These are phyloP conservation scores for Scaptodrosophila lebanonensis DNA, from an alignment of 1,140 invertebrate species.

Conservation along the genomic window DNA sequence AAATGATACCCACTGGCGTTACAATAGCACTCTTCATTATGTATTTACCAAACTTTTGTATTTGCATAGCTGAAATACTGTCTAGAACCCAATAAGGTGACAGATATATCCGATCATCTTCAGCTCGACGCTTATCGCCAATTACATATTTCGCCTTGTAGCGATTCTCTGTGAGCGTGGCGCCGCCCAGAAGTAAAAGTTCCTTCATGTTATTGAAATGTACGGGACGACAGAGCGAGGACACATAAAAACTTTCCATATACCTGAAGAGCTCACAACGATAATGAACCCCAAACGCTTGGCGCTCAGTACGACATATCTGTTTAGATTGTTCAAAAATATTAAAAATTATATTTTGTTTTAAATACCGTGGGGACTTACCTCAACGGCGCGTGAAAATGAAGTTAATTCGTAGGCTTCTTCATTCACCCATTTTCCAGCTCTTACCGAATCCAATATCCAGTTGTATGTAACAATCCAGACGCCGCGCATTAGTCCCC, in stretches of 20 bases:
- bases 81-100: conserved; percentile 79
- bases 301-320: conserved; percentile 78
- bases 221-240: conserved; percentile 54
- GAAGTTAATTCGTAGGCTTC: conserved; percentile 78
- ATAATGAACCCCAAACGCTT: conserved; percentile 78
- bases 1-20: conserved; percentile 42
- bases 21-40: conserved; percentile 60
- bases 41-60: conserved; percentile 57
- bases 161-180: conserved; percentile 66
- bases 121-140: conserved; percentile 64
- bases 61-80: conserved; percentile 63
- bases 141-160: conserved; percentile 78
- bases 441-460: conserved; percentile 77
- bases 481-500: conserved; percentile 79
- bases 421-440: conserved; percentile 78
- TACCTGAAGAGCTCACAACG: conserved; percentile 78
- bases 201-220: conserved; percentile 77
- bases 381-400: conserved; percentile 79
- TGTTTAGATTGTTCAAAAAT: conserved; percentile 26
- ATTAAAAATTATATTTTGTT: conserved; percentile 21
- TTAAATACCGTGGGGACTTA: conserved; percentile 43
- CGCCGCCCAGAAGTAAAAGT: conserved; percentile 78
- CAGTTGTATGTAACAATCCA: conserved; percentile 80
- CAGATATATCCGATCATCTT: conserved; percentile 69
- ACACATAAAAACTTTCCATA: conserved; percentile 78